Conservation (phyloP, 2,888 invertebrate species). For the Conistra vaccinii region DNA sequence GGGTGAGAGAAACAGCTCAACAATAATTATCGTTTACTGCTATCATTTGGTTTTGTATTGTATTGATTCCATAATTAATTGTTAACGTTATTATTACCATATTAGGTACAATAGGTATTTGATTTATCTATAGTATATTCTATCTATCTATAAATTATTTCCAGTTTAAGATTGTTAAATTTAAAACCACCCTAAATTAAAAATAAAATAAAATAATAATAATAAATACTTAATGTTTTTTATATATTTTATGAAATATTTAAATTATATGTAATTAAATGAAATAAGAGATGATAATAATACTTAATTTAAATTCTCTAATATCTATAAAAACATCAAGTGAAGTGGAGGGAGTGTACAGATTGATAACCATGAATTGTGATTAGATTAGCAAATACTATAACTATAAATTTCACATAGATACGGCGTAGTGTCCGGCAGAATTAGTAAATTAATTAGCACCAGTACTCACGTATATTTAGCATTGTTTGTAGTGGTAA, state of each 20-base stretch:
- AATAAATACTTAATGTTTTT: too few relatives aligned
- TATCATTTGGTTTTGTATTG: not conserved
- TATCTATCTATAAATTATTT: too few relatives aligned
- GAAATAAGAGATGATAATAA: too few relatives aligned
- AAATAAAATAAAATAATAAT: too few relatives aligned
- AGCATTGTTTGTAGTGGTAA: conserved; percentile 76
- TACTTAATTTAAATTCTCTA: too few relatives aligned
- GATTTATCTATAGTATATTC: too few relatives aligned
- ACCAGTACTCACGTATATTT: conserved; percentile 81
- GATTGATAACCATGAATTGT: conserved; percentile 13
- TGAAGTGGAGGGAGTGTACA: conserved; percentile 4
- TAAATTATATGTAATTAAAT: too few relatives aligned
- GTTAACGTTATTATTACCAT: not conserved
- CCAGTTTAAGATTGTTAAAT: too few relatives aligned
- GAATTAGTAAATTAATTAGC: conserved; percentile 18
- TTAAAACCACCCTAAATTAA: too few relatives aligned
- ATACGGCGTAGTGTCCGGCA: not conserved
- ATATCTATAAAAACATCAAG: not conserved
- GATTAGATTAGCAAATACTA: conserved; percentile 48
- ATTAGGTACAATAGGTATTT: too few relatives aligned
- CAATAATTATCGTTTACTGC: not conserved
- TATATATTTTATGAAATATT: too few relatives aligned
- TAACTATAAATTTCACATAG: not conserved
- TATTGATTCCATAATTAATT: not conserved
- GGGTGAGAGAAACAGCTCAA: not conserved